Evolutionary conservation across 2,797 vertebrate genomes (phyloP).

Genomic region (Discoglossus pictus): DNA sequence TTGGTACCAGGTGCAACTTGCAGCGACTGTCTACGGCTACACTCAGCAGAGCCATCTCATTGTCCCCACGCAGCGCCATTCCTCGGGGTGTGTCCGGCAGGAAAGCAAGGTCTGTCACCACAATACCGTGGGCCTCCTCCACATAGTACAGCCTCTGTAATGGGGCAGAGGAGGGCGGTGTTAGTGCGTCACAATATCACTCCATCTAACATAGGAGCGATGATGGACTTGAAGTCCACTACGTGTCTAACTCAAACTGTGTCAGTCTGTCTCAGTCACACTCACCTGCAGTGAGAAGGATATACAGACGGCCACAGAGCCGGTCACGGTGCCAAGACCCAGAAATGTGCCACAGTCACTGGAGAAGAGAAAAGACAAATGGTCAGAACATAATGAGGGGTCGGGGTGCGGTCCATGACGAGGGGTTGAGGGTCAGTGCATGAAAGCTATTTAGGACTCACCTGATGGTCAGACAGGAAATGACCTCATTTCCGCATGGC

Average conservation of each 20-base stretch:
- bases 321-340: conserved; percentile 91
- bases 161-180: background rate
- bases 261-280: too few relatives aligned
- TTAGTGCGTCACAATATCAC: too few relatives aligned
- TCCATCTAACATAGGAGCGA: too few relatives aligned
- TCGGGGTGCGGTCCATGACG: background rate
- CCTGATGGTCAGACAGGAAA: conserved; percentile 89
- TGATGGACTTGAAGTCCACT: too few relatives aligned
- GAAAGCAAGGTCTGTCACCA: conserved; percentile 91
- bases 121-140: conserved; percentile 89
- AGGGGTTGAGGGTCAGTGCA: background rate
- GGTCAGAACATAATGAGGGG: too few relatives aligned
- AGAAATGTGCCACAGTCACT: conserved; percentile 94
- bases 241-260: too few relatives aligned
- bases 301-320: conserved; percentile 91
- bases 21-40: conserved; percentile 95
- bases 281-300: conserved; percentile 93
- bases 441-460: conserved; percentile 53
- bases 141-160: conserved; percentile 87
- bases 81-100: conserved; percentile 75
- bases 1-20: conserved; percentile 83
- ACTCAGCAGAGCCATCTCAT: conserved; percentile 87
- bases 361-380: conserved; percentile 22
- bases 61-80: conserved; percentile 73
- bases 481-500: conserved; percentile 85